Base-by-base conservation (phyloP, 2,888 invertebrate species). In the Perizoma flavofasciatum region DNA sequence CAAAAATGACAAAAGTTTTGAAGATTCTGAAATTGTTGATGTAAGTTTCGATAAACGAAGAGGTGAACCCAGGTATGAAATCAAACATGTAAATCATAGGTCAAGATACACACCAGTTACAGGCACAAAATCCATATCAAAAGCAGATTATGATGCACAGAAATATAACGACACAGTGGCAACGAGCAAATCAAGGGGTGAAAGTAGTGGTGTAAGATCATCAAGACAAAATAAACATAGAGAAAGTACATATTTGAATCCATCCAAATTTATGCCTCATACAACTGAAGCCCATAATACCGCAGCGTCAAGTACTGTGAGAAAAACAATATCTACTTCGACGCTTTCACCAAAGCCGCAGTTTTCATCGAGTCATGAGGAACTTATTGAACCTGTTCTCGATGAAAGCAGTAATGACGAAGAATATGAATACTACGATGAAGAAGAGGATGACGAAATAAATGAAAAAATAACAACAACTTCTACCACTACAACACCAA, bases 21-120 rank as follows among this genome's bases (percentile, higher is more conserved):
- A 63, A 39, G 78, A 79, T 57, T 37, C 75, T 41, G 76, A 73
- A 53, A 82, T 90, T 73, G 68, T 88, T 32, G 86, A 89, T 62
- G 78, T 89, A 0, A 89, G 77, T 65, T 52, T 76, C 32, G 89
- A 89, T 63, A 70, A 78, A 41, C 79, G 90, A 32, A 80, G 86
- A 72, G 88, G 88, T 49, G 92, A 92, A 74, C 92, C 92, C 3
- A 82, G 85, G 61, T 92, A 88, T 67, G 92, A 92, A 78, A 62
- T 88, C 9, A 80, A 79, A 64, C 79, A 77, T 35, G 33, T 61
- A 49, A 90, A 90, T 69, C 90, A 91, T 57, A 91, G 89, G 68
- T 8, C 73, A 22, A 71, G 77, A 57, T 87, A 90, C 55, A 80
- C 82, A 34, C 85, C 89, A 7, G 82, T 87, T 6, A 78, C 82